phyloP scores from a whole-genome alignment of 2,888 invertebrate species.

The Macrophya annulata region DNA sequence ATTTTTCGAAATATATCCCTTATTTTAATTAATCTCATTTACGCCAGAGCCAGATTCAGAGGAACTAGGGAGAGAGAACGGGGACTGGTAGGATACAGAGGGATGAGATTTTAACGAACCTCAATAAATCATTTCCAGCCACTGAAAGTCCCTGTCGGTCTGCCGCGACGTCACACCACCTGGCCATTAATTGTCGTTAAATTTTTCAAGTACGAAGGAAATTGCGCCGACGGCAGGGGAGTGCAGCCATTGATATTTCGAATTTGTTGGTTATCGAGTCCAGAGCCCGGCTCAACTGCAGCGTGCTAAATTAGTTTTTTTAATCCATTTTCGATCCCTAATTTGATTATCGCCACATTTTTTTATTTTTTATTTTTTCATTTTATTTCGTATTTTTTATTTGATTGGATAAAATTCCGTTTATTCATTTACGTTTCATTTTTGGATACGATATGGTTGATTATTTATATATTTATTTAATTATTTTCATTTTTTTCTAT shows the following conservation, averaged over 20 bases:
- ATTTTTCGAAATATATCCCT: conserved; percentile 44
- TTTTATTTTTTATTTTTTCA: not conserved
- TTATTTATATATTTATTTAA: not conserved
- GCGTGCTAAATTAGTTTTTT: conserved; percentile 9
- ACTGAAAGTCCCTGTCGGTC: conserved; percentile 54
- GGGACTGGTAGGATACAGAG: not conserved
- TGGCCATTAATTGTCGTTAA: conserved; percentile 53
- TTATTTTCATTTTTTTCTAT: not conserved
- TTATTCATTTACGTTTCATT: not conserved
- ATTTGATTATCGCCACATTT: not conserved
- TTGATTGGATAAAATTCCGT: not conserved
- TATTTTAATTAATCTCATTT: conserved; percentile 58
- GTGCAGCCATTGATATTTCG: conserved; percentile 25
- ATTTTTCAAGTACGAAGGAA: conserved; percentile 47
- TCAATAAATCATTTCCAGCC: conserved; percentile 53
- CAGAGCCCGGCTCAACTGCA: not conserved
- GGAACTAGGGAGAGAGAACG: not conserved
- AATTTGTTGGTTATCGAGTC: conserved; percentile 32
- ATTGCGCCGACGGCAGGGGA: conserved; percentile 1
- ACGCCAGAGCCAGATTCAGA: conserved; percentile 43
- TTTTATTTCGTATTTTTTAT: not conserved
- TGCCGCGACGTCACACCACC: conserved; percentile 48
- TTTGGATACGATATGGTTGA: not conserved
- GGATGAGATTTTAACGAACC: conserved; percentile 53
- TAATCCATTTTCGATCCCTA: not conserved